A percentile compares a stretch with the other conserved stretches of the same genome.
Evolutionary conservation across 1,140 invertebrate genomes (phyloP).

Genomic region (Cecropterus lyciades): DNA sequence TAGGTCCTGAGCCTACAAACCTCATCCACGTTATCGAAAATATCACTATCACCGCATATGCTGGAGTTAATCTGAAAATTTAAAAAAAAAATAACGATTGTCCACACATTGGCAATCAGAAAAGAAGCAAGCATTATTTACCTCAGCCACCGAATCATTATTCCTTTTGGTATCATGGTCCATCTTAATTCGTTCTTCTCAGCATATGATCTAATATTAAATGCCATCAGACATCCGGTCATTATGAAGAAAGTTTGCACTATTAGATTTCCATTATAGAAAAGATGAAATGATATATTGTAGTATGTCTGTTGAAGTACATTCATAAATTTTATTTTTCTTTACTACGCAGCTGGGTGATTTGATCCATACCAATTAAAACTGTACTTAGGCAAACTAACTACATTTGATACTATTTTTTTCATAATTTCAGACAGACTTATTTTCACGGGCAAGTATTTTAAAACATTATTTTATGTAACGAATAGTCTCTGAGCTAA

Average conservation of each 20-base stretch:
- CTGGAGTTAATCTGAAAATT: slow-evolving; percentile 59
- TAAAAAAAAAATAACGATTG: too few relatives aligned
- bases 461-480: too few relatives aligned
- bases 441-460: too few relatives aligned
- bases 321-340: too few relatives aligned
- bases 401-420: too few relatives aligned
- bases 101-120: too few relatives aligned
- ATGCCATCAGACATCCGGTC: slow-evolving; percentile 47
- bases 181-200: slow-evolving; percentile 42
- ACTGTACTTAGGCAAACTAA: too few relatives aligned
- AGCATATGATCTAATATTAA: slow-evolving; percentile 38
- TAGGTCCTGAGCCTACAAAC: slow-evolving; percentile 46
- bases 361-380: too few relatives aligned
- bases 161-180: slow-evolving; percentile 34
- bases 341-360: too few relatives aligned
- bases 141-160: slow-evolving; percentile 39
- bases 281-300: slow-evolving; percentile 44
- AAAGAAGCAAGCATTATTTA: too few relatives aligned
- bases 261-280: slow-evolving; percentile 68
- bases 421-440: too few relatives aligned
- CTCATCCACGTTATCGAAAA: slow-evolving; percentile 51
- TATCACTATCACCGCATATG: slow-evolving; percentile 50
- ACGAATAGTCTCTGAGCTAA: too few relatives aligned
- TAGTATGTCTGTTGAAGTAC: slow-evolving; percentile 43
- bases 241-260: slow-evolving; percentile 76